Evolutionary conservation across 2,113 vertebrate species (phyloP).

Genomic region (Hemicordylus capensis): DNA sequence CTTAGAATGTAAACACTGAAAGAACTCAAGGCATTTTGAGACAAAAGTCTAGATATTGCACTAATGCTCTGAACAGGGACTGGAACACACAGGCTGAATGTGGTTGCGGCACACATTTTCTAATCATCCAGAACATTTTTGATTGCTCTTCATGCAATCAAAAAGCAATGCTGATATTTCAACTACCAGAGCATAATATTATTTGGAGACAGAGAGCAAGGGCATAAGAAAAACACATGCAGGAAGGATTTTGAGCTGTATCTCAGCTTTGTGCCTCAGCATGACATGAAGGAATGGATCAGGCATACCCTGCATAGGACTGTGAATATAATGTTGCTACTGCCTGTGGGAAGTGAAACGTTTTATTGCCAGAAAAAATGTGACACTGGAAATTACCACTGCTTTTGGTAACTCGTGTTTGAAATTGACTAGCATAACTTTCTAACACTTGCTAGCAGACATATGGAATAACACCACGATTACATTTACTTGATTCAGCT

Average conservation of each 20-base stretch:
- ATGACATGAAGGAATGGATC: conserved; percentile 42
- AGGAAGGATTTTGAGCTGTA: conserved; percentile 27
- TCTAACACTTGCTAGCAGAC: conserved; percentile 9
- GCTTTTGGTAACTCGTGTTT: conserved; percentile 45
- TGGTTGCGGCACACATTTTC: not conserved
- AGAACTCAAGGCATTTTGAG: not conserved
- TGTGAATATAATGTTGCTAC: conserved; percentile 61
- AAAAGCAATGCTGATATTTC: not conserved
- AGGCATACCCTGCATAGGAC: conserved; percentile 54
- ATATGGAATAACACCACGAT: not conserved
- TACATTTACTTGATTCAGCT: not conserved
- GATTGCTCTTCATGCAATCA: not conserved
- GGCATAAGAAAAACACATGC: not conserved
- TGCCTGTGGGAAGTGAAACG: conserved; percentile 57
- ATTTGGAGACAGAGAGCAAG: not conserved
- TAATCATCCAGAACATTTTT: not conserved
- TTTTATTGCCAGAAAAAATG: conserved; percentile 53
- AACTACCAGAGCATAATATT: not conserved
- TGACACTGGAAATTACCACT: conserved; percentile 67
- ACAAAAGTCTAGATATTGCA: not conserved
- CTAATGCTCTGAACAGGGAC: not conserved
- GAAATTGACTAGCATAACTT: conserved; percentile 14
- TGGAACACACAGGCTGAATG: not conserved
- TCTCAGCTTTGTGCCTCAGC: conserved; percentile 36
- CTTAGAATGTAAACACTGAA: not conserved